Conservation (phyloP, 2,113 vertebrate genomes). For the Sorex araneus region DNA sequence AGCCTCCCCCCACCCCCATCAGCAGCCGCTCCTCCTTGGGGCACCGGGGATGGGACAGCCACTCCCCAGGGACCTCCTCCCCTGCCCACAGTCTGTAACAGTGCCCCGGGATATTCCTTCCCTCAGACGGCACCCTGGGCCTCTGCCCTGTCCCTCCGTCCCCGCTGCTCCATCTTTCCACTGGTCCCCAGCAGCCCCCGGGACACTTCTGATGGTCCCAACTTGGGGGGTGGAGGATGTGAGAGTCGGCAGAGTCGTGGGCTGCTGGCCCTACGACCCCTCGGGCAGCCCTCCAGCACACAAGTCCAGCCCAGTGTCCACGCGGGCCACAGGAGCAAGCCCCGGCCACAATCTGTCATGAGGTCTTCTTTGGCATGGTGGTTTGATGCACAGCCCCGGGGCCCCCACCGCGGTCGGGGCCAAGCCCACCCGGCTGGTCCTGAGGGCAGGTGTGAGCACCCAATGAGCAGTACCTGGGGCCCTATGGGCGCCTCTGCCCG, state of each 20-base stretch:
- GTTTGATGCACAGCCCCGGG: background rate
- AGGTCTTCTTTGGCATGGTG: too few species aligned
- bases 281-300: background rate
- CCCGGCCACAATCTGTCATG: background rate
- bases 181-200: background rate
- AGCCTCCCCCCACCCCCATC: too few species aligned
- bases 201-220: background rate
- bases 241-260: background rate
- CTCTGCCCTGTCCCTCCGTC: background rate
- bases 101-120: background rate
- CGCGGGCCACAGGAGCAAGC: background rate
- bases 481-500: background rate
- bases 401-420: background rate
- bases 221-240: background rate
- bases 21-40: too few species aligned
- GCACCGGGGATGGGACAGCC: too few species aligned
- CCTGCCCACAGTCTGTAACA: too few species aligned
- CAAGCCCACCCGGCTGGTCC: background rate
- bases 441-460: background rate
- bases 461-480: background rate
- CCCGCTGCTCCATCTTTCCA: background rate
- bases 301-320: accelerated
- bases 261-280: background rate
- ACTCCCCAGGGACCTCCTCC: too few species aligned
- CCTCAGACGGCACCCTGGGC: too few species aligned